A percentile compares a stretch with the other conserved stretches of the same genome.
phyloP scores from a whole-genome alignment of 2,888 invertebrate genomes.

The Drosophila infuscata region DNA sequence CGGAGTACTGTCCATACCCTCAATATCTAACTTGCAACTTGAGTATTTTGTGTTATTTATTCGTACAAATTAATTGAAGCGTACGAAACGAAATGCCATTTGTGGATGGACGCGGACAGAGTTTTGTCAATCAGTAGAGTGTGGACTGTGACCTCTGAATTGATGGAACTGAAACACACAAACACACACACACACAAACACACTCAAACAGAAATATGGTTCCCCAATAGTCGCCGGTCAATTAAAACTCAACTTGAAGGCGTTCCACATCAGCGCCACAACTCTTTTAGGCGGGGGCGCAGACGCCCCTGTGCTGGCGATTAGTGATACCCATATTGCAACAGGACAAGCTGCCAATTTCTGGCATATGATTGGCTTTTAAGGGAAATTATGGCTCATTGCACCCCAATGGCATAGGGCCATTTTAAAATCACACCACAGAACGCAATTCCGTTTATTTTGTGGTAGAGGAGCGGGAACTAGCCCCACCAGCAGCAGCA shows the following conservation, averaged over 20 bases:
- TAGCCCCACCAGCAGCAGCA: conserved; percentile 9
- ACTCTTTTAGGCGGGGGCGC: background rate
- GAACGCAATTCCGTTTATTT: conserved; percentile 20
- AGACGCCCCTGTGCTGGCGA: conserved; percentile 3
- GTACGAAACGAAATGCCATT: conserved; percentile 40
- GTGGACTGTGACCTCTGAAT: conserved; percentile 49
- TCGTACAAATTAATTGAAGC: conserved; percentile 68
- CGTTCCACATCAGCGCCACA: background rate
- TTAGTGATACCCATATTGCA: background rate
- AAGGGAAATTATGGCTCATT: conserved; percentile 21
- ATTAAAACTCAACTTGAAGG: conserved; percentile 32
- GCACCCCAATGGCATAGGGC: conserved; percentile 8
- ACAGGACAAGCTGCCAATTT: conserved; percentile 14
- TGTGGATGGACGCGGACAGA: conserved; percentile 22
- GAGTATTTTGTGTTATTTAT: conserved; percentile 67
- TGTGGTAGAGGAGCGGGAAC: background rate
- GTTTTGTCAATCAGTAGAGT: conserved; percentile 54
- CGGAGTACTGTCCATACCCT: conserved; percentile 18
- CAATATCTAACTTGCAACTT: conserved; percentile 47
- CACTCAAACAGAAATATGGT: background rate
- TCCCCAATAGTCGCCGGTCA: conserved; percentile 24
- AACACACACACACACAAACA: background rate
- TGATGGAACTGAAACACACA: conserved; percentile 20
- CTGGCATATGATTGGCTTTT: conserved; percentile 17
- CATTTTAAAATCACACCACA: conserved; percentile 18